Percentiles rank a stretch among this genome's conserved stretches.
Conservation (phyloP, 2,113 vertebrate species). For the Panurus biarmicus region DNA sequence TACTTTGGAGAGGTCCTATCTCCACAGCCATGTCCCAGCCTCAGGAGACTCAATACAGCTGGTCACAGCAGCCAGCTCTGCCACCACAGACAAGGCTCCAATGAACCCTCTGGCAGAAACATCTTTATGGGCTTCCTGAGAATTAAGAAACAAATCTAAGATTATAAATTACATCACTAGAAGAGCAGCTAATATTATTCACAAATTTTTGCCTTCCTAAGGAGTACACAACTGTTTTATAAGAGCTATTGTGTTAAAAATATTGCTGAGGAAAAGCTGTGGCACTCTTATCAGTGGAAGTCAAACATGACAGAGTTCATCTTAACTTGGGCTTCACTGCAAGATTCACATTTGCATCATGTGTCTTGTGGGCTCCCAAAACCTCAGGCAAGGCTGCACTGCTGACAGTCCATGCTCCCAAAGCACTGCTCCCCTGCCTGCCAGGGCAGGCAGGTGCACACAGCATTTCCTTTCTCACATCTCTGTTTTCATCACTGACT, state of each 20-base stretch:
- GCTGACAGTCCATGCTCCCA: neutral
- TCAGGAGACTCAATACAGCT: accelerated
- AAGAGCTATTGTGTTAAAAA: neutral
- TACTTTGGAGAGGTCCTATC: neutral
- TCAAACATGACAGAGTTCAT: neutral
- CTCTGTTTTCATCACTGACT: neutral
- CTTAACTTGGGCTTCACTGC: neutral
- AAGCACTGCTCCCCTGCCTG: neutral
- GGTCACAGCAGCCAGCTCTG: neutral
- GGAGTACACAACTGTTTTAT: neutral
- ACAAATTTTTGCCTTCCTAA: neutral
- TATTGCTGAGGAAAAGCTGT: neutral
- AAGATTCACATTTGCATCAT: neutral
- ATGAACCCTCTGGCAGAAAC: neutral
- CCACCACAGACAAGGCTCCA: neutral
- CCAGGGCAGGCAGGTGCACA: neutral
- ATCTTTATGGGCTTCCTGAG: neutral
- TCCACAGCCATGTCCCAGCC: neutral
- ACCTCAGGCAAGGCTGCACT: neutral
- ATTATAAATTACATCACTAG: neutral
- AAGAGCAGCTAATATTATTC: neutral
- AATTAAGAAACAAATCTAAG: neutral
- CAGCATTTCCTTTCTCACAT: neutral
- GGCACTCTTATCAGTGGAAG: neutral
- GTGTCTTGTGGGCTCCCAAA: neutral